Base-by-base conservation (phyloP, 2,113 vertebrate genomes). In the Aleadryas rufinucha region DNA sequence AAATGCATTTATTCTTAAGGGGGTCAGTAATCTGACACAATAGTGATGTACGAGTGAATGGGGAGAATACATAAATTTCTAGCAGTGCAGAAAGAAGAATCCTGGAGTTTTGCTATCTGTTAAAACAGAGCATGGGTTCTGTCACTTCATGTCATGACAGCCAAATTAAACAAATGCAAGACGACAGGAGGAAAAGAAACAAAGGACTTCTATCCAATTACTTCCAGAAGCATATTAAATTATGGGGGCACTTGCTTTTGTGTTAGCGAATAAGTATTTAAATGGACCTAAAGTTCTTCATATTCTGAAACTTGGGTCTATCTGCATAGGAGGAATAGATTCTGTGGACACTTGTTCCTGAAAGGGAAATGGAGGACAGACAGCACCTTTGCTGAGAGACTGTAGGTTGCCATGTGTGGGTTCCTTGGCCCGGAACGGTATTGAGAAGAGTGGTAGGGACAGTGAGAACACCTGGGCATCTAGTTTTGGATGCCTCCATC, bases 1-100 rank as follows among this genome's bases (percentile, higher is more conserved):
- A 95, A 96, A 95, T 97, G 90, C 88, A 94, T 93, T 96, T 94
- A 96, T 96, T 96, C 92, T 95, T 93, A 93, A 90, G 84, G 88
- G 93, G 93, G 82, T 81, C 92, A 80, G 95, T 90, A 93, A 78
- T 68, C 79, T 90, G 95, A 92, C 95, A 94, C 68, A 78, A 77
- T 24, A 61, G 93, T 90, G 88, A 92, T 78, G 85, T 92, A 94
- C 2, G 31, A 95, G 90, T 74, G 93, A 95, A 78, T 49, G 92
- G 88, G 92, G 92, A 96, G 93, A 93, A 97, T 89, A 44, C 88
- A 95, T 86, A 95, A 84, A 94, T 90, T 84, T 96, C 69, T 61
- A 92, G 41, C 79, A 64, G 61, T 42, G 71, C 74, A 81, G 85
- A 59, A 77, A 78, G 76, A 90, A 94, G 79, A 94, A 94, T 90